phyloP scores from a whole-genome alignment of 2,797 vertebrate genomes.

The Alca torda region DNA sequence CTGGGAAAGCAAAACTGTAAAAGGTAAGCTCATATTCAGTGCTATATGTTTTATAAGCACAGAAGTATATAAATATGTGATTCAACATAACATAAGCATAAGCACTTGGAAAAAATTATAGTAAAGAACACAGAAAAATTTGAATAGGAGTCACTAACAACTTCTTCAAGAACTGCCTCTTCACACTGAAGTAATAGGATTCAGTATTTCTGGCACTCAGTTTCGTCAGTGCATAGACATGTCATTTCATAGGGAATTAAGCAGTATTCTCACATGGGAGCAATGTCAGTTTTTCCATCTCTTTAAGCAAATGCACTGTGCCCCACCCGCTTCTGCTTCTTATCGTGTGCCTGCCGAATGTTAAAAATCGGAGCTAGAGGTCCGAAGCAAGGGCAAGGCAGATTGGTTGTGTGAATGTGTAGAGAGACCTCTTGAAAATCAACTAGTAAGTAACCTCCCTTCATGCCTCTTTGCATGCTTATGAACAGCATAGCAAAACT shows the following conservation, averaged over 20 bases:
- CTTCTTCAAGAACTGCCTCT: not conserved
- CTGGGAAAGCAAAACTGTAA: not conserved
- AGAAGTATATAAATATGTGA: not conserved
- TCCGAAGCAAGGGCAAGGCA: not conserved
- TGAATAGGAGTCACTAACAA: not conserved
- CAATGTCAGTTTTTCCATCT: not conserved
- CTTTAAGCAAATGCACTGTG: not conserved
- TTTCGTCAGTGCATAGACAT: not conserved
- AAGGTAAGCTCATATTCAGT: not conserved
- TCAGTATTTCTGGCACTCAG: not conserved
- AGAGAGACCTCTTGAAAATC: not conserved
- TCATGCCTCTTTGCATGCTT: not conserved
- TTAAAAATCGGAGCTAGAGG: not conserved
- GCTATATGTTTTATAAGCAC: not conserved
- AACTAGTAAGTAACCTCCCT: not conserved
- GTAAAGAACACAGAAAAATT: not conserved
- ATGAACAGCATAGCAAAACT: not conserved
- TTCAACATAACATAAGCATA: not conserved
- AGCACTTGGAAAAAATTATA: not conserved
- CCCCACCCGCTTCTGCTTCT: not conserved
- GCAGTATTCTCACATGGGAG: not conserved
- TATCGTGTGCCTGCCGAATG: not conserved
- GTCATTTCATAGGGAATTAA: not conserved
- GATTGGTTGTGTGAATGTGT: not conserved
- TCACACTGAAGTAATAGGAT: not conserved